Base-by-base conservation (phyloP, 2,113 vertebrate genomes). In the Chaetodon trifascialis region DNA sequence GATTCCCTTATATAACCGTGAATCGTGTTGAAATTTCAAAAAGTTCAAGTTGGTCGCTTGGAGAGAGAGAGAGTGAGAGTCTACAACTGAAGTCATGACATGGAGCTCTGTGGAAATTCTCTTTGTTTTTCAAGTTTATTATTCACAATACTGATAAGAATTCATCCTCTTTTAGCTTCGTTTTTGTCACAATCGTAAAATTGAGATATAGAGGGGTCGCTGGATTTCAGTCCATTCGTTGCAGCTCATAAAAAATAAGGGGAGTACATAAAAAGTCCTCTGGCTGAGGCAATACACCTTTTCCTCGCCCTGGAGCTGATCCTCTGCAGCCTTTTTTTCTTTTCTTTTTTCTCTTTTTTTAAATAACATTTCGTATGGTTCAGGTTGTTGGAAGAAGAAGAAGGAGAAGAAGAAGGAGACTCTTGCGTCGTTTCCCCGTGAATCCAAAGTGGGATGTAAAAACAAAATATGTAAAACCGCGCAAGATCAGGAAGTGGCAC, bases 71-170 rank as follows among this genome's bases (percentile, higher is more conserved):
- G 54, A 92, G 95, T 92, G 94, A 95, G 95, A 97, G 93, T 96
- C 95, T 96, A 96, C 93, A 96, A 95, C 96, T 96, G 96, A 97
- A 97, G 96, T 97, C 95, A 97, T 96, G 97, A 97, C 96, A 96
- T 97, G 96, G 96, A 97, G 96, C 95, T 94, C 94, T 95, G 95
- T 96, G 95, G 95, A 91, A 78, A 91, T 92, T 91, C 90, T 86
- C 85, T 86, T 95, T 95, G 96, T 96, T 95, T 96, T 96, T 97
- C 96, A 97, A 97, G 97, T 98, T 98, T 98, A 97, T 98, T 98
- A 98, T 98, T 99, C 97, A 97, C 98, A 99, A 99, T 99, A 99
- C 98, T 99, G 98, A 98, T 98, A 97, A 97, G 97, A 98, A 96
- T 95, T 96, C 96, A 95, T 96, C 96, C 95, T 96, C 95, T 97